These are phyloP conservation scores for Melanotaenia duboulayi DNA, from an alignment of 2,113 vertebrate species.

Conservation along the genomic window DNA sequence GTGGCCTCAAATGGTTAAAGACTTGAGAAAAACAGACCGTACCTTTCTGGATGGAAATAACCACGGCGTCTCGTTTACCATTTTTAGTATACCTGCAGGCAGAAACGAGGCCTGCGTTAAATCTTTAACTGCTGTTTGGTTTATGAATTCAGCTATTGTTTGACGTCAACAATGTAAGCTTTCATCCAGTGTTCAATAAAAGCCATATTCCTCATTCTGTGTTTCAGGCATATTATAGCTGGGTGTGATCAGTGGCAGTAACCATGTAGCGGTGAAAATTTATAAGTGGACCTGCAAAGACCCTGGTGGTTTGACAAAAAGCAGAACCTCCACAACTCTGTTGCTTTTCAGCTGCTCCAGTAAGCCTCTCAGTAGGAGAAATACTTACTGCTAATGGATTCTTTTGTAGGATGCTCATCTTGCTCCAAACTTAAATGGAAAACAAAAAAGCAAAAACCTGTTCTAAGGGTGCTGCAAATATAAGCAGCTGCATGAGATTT, in stretches of 20 bases:
- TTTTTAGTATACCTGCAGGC: background rate
- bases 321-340: slow-evolving; percentile 8
- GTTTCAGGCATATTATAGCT: background rate
- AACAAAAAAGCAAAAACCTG: background rate
- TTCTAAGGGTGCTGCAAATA: background rate
- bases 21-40: background rate
- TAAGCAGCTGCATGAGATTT: background rate
- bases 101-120: background rate
- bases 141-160: background rate
- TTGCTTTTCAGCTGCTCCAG: background rate
- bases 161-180: background rate
- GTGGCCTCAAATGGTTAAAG: slow-evolving; percentile 14
- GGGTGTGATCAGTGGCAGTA: background rate
- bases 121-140: background rate
- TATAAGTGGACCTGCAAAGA: slow-evolving; percentile 7
- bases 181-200: too few species aligned
- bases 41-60: background rate
- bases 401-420: background rate
- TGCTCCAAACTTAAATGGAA: background rate
- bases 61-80: background rate
- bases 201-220: too few species aligned
- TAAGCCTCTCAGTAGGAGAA: background rate
- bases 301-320: slow-evolving; percentile 27
- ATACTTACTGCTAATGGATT: background rate
- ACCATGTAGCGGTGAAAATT: slow-evolving; percentile 18